These are phyloP conservation scores for Ictidomys tridecemlineatus DNA, from an alignment of 2,113 vertebrate species.

Conservation along the genomic window DNA sequence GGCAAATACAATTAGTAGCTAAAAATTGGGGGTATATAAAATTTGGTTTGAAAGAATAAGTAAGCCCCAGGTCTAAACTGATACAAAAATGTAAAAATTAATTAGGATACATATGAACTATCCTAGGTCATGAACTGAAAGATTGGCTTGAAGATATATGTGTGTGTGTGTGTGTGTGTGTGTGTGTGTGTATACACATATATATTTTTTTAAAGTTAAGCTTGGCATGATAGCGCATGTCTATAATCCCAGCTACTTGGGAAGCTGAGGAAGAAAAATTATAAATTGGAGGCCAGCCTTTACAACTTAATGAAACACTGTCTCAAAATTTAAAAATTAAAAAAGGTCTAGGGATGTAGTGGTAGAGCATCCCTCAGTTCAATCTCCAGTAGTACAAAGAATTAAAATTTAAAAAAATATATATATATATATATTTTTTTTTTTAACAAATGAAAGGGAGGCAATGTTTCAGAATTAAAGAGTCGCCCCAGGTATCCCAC, in stretches of 20 bases:
- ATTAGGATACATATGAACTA: neutral
- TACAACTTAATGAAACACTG: neutral
- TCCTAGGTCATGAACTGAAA: neutral
- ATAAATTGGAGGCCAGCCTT: neutral
- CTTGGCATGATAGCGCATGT: neutral
- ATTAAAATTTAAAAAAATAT: neutral
- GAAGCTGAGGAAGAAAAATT: neutral
- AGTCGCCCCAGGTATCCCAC: neutral
- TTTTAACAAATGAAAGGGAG: neutral
- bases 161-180: too few species aligned
- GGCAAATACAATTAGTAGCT: neutral
- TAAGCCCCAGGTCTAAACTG: neutral
- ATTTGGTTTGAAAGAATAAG: neutral
- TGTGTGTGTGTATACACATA: too few species aligned
- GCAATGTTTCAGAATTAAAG: neutral
- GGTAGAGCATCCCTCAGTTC: neutral
- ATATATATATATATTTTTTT: too few species aligned
- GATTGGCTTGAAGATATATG: neutral
- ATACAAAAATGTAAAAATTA: neutral
- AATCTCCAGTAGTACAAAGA: neutral
- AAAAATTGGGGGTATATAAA: neutral
- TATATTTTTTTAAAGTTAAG: neutral
- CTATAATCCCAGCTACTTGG: neutral
- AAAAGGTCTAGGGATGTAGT: neutral
- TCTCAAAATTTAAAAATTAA: neutral